Evolutionary conservation across 1,140 invertebrate genomes (phyloP), one percentile per base, ranked within the genome.

Genomic region (Trichonephila inaurata): DNA sequence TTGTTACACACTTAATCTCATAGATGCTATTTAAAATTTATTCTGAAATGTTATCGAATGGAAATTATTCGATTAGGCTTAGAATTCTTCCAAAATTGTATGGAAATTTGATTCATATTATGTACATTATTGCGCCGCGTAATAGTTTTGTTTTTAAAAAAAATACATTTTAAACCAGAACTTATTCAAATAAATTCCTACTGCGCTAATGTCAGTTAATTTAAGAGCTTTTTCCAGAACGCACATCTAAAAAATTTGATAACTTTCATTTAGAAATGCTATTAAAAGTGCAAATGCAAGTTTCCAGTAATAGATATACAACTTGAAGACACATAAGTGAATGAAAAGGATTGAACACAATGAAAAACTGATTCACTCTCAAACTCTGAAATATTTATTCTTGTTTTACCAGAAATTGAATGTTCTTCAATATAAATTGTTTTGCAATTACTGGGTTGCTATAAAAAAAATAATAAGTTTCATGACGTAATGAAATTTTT

Each of bases 201-300:
- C 83, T 60, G 21, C 58, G 83, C 58, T 24, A 61, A 85, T 85
- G 40, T 60, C 21, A 60, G 44, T 85, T 88, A 64, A 88, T 88
- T 88, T 88, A 64, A 88, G 86, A 88, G 86, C 86, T 88, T 88
- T 88, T 88, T 88, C 18, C 28, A 88, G 62, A 88, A 88, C 86
- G 86, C 86, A 88, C 86, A 88, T 88, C 24, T 33, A 44, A 88
- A 28, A 40, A 85, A 85, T 85, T 60, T 58, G 51, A 60, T 85
- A 58, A n/a, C 18, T 33, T 77, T 33, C 72, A 40, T 33, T 77
- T 18, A 77, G 28, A 85, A 85, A 85, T 12, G 72, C 44, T 14
- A 51, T 21, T 58, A 85, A 51, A 12, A 85, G 72, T 28, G 28
- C 72, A 77, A 19, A 14, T 77, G 72, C 6, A 28, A 18, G 24